phyloP scores from a whole-genome alignment of 2,113 vertebrate species.

The Lethenteron camtschaticum region DNA sequence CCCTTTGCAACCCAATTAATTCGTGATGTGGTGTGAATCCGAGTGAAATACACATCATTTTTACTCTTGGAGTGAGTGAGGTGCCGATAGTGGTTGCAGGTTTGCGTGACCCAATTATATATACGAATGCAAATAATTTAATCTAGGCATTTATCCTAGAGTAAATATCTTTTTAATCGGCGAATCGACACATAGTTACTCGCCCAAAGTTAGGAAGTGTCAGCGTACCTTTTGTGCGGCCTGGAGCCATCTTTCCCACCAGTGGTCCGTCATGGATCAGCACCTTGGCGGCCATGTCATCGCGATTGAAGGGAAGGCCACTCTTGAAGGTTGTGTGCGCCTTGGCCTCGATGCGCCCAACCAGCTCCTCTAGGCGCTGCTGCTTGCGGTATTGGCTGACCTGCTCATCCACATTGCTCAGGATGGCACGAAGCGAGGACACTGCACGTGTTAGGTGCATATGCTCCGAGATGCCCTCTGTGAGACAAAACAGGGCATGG shows the following conservation, averaged over 20 bases:
- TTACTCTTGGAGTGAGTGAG: background rate
- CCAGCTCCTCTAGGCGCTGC: constrained; percentile 49
- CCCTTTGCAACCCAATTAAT: too few relatives aligned
- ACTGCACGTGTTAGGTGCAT: constrained; percentile 43
- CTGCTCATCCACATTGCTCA: constrained; percentile 49
- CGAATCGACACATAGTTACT: background rate
- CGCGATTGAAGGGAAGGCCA: constrained; percentile 45
- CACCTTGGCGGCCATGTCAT: constrained; percentile 37
- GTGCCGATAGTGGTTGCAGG: background rate
- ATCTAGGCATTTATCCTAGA: background rate
- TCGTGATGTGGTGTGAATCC: too few relatives aligned
- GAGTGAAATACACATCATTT: background rate
- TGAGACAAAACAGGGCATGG: constrained; percentile 1
- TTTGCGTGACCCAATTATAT: background rate
- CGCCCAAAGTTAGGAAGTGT: background rate
- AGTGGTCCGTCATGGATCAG: constrained; percentile 49
- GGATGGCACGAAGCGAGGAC: constrained; percentile 43
- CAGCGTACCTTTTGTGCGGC: constrained; percentile 51
- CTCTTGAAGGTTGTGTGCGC: constrained; percentile 55
- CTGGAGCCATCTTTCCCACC: constrained; percentile 69
- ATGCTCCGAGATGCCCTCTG: constrained; percentile 48
- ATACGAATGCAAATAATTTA: background rate
- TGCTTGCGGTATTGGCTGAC: constrained; percentile 53
- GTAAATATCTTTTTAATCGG: background rate
- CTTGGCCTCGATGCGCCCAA: constrained; percentile 53